A percentile compares a stretch with the other conserved stretches of the same genome.
Evolutionary conservation across 1,140 invertebrate species (phyloP).

Genomic region (Danaus melanippus): DNA sequence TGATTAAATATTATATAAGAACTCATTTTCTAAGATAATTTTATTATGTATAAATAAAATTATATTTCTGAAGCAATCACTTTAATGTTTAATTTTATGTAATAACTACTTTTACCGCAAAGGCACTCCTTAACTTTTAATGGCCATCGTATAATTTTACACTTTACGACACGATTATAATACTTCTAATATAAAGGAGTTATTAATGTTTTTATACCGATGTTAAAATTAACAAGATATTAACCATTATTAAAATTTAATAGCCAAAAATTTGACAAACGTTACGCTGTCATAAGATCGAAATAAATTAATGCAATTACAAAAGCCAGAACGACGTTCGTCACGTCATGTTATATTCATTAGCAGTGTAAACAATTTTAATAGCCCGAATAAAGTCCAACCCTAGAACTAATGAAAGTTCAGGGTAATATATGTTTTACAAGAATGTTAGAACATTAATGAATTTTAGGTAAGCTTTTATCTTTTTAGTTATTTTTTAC

Average conservation of each 20-base stretch:
- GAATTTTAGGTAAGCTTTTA: too few species aligned
- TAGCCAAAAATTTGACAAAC: background rate
- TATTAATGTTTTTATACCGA: too few species aligned
- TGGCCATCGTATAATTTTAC: background rate
- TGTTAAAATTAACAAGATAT: too few species aligned
- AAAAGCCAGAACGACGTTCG: conserved; percentile 27
- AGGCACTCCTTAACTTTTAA: conserved; percentile 14
- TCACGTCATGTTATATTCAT: conserved; percentile 53
- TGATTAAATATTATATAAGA: too few species aligned
- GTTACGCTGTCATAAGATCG: conserved; percentile 10
- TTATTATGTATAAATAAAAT: too few species aligned
- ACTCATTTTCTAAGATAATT: too few species aligned
- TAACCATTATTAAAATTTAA: too few species aligned
- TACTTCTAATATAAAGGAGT: background rate
- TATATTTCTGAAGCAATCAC: too few species aligned
- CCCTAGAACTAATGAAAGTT: conserved; percentile 17
- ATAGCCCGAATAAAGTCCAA: conserved; percentile 32
- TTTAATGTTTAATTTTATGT: too few species aligned
- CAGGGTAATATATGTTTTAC: too few species aligned
- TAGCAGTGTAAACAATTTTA: conserved; percentile 58
- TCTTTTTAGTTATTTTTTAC: too few species aligned
- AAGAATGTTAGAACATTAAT: too few species aligned
- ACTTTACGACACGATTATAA: conserved; percentile 3
- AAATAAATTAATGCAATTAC: conserved; percentile 29
- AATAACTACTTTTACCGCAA: conserved; percentile 5